Evolutionary conservation across 2,797 vertebrate genomes (phyloP), one percentile per base, ranked within the genome.

Genomic region (Pangasius krempfi): DNA sequence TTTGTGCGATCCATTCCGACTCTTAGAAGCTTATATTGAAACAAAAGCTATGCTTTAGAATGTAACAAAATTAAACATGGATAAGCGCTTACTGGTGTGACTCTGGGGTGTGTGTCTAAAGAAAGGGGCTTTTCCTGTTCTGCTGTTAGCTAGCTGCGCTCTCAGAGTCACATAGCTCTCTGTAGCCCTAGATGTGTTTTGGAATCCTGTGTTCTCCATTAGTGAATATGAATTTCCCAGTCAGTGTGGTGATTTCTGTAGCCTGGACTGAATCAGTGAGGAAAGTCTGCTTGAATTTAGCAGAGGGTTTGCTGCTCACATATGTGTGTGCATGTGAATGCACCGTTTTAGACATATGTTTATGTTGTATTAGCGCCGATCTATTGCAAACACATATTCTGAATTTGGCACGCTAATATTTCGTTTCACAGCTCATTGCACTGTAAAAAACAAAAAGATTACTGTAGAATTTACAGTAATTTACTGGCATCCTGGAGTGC

Each of bases 11-110:
- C n/a, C 27, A 44, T 44, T 44, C 44, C 0, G 44, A 79, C 22
- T 27, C 30, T 33, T 18, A 33, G 66, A 73, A 18, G 20, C n/a
- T 79, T 5, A 54, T 30, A 79, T 18, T 79, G 5, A 30, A 79
- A 79, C 70, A 18, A 79, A 79, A 79, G 76, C n/a, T 54, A 27
- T 79, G 27, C n/a, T 30, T 79, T 54, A 79, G 50, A 30, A 79
- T 47, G 5, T 14, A 54, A 8, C n/a, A 54, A 47, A 75, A 75
- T 75, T 1, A 75, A 75, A 25, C 20, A 40, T 40, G 70, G 33
- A 18, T 44, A 75, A 22, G 27, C 52, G 10, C 33, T 33, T 33
- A 54, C 16, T 79, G 52, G 44, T 44, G 44, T 6, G 5, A 44
- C 44, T 44, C 44, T 7, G 44, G 44, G 44, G 0, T 6, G 44